phyloP scores from a whole-genome alignment of 2,113 vertebrate species.

The Pavo muticus region DNA sequence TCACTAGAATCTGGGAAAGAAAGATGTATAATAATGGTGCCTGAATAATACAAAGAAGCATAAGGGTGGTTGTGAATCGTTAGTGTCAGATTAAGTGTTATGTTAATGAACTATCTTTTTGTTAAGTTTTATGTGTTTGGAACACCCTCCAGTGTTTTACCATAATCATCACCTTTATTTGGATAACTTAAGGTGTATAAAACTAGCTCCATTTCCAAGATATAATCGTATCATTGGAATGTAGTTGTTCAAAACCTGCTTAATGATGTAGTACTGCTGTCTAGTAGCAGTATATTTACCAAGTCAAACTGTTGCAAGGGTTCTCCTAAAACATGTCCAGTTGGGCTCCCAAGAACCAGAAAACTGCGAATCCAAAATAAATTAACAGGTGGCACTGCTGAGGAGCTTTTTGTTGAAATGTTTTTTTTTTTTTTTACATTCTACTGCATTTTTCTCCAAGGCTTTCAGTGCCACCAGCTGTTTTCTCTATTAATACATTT shows the following conservation, averaged over 20 bases:
- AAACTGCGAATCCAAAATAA: background rate
- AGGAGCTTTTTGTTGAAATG: background rate
- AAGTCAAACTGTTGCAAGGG: background rate
- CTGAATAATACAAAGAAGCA: background rate
- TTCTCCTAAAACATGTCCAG: background rate
- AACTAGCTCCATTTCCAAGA: background rate
- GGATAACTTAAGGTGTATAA: background rate
- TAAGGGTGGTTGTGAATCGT: background rate
- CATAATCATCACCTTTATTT: background rate
- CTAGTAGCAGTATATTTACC: background rate
- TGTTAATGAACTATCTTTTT: background rate
- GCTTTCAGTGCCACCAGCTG: conserved; percentile 19
- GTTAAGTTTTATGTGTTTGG: background rate
- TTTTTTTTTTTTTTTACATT: background rate
- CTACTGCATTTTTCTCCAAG: background rate
- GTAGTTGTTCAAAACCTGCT: background rate
- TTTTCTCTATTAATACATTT: conserved; percentile 44
- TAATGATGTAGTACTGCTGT: background rate
- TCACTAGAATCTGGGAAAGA: background rate
- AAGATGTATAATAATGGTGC: background rate
- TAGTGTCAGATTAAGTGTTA: background rate
- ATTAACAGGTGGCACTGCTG: conserved; percentile 15
- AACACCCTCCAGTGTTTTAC: background rate
- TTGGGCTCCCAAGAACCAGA: background rate
- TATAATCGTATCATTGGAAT: background rate